Evolutionary conservation across 2,113 vertebrate species (phyloP).

Genomic region (Salminus brasiliensis): DNA sequence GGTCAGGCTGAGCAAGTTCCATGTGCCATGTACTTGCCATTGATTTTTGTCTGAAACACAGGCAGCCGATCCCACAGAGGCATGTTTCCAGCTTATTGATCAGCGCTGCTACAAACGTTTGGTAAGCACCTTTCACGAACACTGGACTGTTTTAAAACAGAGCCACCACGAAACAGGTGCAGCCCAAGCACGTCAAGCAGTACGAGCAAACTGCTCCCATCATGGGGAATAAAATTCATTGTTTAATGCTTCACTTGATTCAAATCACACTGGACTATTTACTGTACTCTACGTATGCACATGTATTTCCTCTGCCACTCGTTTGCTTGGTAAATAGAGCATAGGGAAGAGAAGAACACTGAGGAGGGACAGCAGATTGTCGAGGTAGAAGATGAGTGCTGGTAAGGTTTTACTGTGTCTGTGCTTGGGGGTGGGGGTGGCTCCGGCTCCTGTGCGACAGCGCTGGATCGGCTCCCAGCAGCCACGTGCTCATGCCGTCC

Average conservation of each 20-base stretch:
- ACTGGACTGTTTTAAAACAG: constrained; percentile 60
- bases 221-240: background rate
- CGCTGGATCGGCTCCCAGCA: constrained; percentile 31
- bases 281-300: background rate
- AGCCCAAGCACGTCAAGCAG: constrained; percentile 51
- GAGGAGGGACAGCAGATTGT: background rate
- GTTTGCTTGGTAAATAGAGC: constrained; percentile 15
- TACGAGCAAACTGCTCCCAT: constrained; percentile 6
- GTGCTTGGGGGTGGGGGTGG: constrained; percentile 11
- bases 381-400: background rate
- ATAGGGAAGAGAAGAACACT: background rate
- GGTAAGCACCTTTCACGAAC: constrained; percentile 68
- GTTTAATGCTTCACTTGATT: background rate
- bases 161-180: constrained; percentile 38
- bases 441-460: background rate
- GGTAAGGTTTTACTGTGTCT: background rate
- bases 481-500: constrained; percentile 29
- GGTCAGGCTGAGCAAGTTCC: constrained; percentile 41
- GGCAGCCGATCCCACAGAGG: constrained; percentile 60
- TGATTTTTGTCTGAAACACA: constrained; percentile 66
- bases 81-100: constrained; percentile 63
- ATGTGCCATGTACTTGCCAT: constrained; percentile 59
- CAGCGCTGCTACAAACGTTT: constrained; percentile 60
- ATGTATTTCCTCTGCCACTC: background rate
- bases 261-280: constrained; percentile 12